These are phyloP conservation scores for Venustaconcha ellipsiformis DNA, from an alignment of 1,140 invertebrate genomes.

Conservation along the genomic window DNA sequence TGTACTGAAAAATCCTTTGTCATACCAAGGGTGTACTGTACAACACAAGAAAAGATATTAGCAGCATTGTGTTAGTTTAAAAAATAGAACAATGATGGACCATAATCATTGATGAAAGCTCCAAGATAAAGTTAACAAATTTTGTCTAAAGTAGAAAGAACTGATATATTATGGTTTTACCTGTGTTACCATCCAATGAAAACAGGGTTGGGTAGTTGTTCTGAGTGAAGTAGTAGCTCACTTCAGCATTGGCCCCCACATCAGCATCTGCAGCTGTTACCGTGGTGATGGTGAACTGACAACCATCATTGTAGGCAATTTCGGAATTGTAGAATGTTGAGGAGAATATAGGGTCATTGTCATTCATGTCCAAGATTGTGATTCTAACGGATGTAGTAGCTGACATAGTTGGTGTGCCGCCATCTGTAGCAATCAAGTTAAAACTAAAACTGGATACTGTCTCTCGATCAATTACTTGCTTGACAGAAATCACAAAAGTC, in stretches of 20 bases:
- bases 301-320: conserved; percentile 41
- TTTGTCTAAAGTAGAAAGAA: background rate
- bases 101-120: no score
- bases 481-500: conserved; percentile 77
- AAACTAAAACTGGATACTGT: conserved; percentile 83
- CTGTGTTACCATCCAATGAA: conserved; percentile 32
- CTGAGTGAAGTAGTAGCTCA: conserved; percentile 41
- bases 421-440: conserved; percentile 80
- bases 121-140: no score
- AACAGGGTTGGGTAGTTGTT: conserved; percentile 38
- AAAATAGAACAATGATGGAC: no score
- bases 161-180: conserved; percentile 9
- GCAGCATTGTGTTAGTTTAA: no score
- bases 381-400: conserved; percentile 35
- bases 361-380: conserved; percentile 32
- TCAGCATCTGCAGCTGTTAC: conserved; percentile 51
- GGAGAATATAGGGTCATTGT: conserved; percentile 37
- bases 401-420: conserved; percentile 31
- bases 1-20: no score
- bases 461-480: conserved; percentile 86
- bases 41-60: no score
- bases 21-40: no score
- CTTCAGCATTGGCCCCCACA: conserved; percentile 42
- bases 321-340: conserved; percentile 52
- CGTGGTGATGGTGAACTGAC: conserved; percentile 35